phyloP scores from a whole-genome alignment of 2,113 vertebrate genomes.

The Hirundichthys speculiger region DNA sequence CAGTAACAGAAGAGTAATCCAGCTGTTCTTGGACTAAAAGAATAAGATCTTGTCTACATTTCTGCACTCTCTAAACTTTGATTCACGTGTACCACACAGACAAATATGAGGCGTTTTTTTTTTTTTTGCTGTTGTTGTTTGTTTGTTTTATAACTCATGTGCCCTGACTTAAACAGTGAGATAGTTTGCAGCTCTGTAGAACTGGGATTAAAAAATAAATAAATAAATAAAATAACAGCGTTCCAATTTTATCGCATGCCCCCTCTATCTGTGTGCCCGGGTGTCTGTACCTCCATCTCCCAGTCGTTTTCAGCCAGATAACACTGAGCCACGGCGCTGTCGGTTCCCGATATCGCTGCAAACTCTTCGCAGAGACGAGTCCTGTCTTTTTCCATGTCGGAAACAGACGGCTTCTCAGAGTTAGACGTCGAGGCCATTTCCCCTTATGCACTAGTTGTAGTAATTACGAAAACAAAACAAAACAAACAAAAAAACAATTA shows the following conservation, averaged over 20 bases:
- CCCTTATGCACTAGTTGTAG: not conserved
- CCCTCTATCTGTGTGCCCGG: not conserved
- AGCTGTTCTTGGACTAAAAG: not conserved
- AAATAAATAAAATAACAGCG: no score
- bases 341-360: slow-evolving; percentile 76
- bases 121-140: no score
- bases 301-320: slow-evolving; percentile 85
- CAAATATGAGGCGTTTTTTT: no score
- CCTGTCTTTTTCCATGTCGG: slow-evolving; percentile 66
- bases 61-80: no score
- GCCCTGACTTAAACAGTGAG: not conserved
- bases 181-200: not conserved
- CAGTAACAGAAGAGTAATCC: not conserved
- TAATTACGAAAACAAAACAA: no score
- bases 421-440: slow-evolving; percentile 45
- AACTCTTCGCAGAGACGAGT: slow-evolving; percentile 84
- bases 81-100: no score
- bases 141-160: no score
- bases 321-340: slow-evolving; percentile 78
- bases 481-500: no score
- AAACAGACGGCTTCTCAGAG: slow-evolving; percentile 28
- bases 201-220: no score
- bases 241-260: no score
- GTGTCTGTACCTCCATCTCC: slow-evolving; percentile 85
- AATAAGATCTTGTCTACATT: not conserved